Evolutionary conservation across 2,797 vertebrate genomes (phyloP).

Genomic region (Lophotriccus pileatus): DNA sequence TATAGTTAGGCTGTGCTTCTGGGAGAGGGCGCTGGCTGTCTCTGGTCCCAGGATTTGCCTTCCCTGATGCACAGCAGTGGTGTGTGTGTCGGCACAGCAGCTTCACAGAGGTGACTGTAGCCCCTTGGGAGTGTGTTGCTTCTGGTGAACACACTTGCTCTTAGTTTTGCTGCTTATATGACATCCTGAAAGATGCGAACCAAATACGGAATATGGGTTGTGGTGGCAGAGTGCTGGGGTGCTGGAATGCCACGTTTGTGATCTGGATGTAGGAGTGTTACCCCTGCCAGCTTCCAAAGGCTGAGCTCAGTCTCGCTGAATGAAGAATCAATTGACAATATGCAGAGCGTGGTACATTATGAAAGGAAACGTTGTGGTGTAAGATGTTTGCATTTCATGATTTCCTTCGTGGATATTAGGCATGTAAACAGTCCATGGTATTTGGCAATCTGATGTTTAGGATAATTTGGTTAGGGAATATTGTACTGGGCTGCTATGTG

Average conservation of each 20-base stretch:
- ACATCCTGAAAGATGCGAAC: neutral
- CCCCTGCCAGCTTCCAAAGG: neutral
- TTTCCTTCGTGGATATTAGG: neutral
- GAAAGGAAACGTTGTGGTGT: neutral
- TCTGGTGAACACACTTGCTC: neutral
- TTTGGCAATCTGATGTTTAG: neutral
- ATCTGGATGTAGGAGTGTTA: neutral
- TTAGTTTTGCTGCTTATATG: neutral
- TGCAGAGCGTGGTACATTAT: neutral
- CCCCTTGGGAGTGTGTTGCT: neutral
- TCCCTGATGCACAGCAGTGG: neutral
- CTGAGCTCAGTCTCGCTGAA: neutral
- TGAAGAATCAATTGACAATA: neutral
- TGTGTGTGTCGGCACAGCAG: neutral
- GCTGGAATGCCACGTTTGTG: neutral
- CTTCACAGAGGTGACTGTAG: neutral
- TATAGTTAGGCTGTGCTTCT: neutral
- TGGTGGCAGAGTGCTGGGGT: neutral
- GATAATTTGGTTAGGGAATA: neutral
- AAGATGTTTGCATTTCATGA: neutral
- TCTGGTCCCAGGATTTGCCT: neutral
- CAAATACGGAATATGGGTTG: neutral
- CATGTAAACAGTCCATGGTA: neutral
- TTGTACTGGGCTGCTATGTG: neutral
- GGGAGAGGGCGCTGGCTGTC: fast-evolving